Percentiles rank a stretch among this genome's conserved stretches.
phyloP scores from a whole-genome alignment of 2,888 invertebrate species.

The Artemia sinica region DNA sequence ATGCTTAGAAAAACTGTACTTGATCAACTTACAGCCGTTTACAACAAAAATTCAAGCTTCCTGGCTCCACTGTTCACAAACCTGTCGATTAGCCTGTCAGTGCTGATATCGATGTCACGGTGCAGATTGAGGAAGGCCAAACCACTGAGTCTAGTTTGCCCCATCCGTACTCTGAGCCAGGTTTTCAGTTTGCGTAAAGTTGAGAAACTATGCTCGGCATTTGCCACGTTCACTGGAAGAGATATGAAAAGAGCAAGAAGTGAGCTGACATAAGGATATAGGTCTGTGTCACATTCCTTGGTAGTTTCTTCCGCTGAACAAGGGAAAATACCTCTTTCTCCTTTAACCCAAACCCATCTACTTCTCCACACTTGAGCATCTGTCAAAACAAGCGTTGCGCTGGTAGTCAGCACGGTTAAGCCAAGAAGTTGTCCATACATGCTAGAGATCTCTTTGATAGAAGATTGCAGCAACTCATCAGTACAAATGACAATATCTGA shows the following conservation, averaged over 20 bases:
- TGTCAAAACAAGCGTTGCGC: neutral
- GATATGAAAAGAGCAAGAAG: too few relatives aligned
- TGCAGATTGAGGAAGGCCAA: conserved; percentile 10
- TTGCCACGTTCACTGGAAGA: too few relatives aligned
- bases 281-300: too few relatives aligned
- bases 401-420: conserved; percentile 6
- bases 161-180: conserved; percentile 11
- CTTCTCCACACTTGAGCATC: neutral
- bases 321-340: too few relatives aligned
- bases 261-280: too few relatives aligned
- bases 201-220: too few relatives aligned
- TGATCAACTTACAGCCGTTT: conserved; percentile 1
- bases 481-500: too few relatives aligned
- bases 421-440: conserved; percentile 5
- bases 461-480: too few relatives aligned
- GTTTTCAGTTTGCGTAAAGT: neutral
- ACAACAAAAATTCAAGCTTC: conserved; percentile 14
- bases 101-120: neutral
- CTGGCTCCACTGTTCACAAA: neutral
- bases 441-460: too few relatives aligned
- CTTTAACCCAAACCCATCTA: neutral
- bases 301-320: too few relatives aligned
- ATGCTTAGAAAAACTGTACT: conserved; percentile 12
- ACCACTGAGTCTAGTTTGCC: neutral
- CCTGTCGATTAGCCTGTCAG: neutral